Evolutionary conservation across 2,797 vertebrate genomes (phyloP), one percentile per base, ranked within the genome.

Genomic region (Falco rusticolus): DNA sequence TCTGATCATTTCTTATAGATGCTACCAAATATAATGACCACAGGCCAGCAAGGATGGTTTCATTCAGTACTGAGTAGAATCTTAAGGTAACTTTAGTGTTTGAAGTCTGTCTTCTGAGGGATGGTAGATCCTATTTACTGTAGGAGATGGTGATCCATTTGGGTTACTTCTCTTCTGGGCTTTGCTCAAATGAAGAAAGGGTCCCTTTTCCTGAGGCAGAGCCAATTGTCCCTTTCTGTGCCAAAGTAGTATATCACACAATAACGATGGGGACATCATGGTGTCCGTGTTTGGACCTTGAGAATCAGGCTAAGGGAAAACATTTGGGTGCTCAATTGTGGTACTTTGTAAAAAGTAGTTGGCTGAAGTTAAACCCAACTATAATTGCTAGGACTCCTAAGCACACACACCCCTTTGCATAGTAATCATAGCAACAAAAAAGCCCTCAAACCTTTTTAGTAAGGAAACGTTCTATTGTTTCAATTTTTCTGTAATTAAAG

Each of bases 401-500:
- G 61, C 24, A 78, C 71, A 78, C 28, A 6, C 41, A 41, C 47
- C 65, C 57, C 25, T 81, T 64, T 3, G 4, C 37, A 54, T 0
- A 81, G 47, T 65, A 81, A 84, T 93, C 72, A 57, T 8, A 84
- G 59, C 78, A 74, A 82, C 18, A 83, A 84, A 88, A 47, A 77
- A 71, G 3, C 11, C 14, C 26, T 91, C 68, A 34, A 56, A 65
- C 2, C 45, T 90, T 92, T 95, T 95, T 54, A 82, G 83, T 59
- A 72, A 94, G 92, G 86, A 96, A 96, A 84, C 54, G 64, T 81
- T 69, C 76, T 72, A 82, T 94, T 96, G 87, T 92, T 94, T 96
- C 81, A 63, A 60, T 74, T 85, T 83, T 83, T 34, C 41, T 92
- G 74, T 80, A 94, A 95, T 94, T 87, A 93, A 83, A 94, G 86